phyloP scores from a whole-genome alignment of 2,113 vertebrate species.

The Dasyornis broadbenti region DNA sequence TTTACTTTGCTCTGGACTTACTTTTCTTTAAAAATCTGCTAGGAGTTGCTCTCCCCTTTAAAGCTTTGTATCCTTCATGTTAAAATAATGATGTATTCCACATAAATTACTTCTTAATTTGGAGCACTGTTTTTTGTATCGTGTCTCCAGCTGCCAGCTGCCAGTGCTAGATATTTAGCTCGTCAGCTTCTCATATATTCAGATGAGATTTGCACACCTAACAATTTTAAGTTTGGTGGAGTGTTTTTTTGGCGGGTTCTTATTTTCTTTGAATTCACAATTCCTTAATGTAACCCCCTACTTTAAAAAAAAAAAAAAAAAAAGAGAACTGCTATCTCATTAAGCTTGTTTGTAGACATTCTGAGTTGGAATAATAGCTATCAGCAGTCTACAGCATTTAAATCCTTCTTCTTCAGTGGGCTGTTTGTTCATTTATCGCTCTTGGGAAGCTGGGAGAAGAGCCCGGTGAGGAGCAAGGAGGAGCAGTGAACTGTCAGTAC shows the following conservation, averaged over 20 bases:
- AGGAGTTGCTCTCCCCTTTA: neutral
- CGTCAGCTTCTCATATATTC: neutral
- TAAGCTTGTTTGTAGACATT: constrained; percentile 16
- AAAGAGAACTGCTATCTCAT: neutral
- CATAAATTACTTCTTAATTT: constrained; percentile 57
- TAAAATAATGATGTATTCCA: constrained; percentile 45
- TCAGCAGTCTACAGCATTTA: constrained; percentile 43
- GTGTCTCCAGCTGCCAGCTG: constrained; percentile 24
- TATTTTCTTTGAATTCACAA: neutral
- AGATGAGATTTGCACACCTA: neutral
- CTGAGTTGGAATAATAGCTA: neutral
- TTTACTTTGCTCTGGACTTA: constrained; percentile 42
- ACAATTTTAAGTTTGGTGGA: neutral
- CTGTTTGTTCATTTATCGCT: constrained; percentile 57
- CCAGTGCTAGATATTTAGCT: neutral
- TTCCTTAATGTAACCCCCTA: neutral
- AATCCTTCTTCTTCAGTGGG: constrained; percentile 56
- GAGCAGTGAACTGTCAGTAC: constrained; percentile 68
- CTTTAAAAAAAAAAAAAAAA: neutral
- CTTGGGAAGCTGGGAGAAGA: constrained; percentile 62
- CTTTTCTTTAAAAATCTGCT: constrained; percentile 43
- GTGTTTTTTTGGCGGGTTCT: neutral
- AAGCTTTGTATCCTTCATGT: constrained; percentile 15
- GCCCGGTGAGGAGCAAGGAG: constrained; percentile 49
- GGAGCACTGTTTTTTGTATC: constrained; percentile 3